Percentiles rank a stretch among this genome's conserved stretches.
phyloP scores from a whole-genome alignment of 2,113 vertebrate genomes.

The Zapus hudsonius region DNA sequence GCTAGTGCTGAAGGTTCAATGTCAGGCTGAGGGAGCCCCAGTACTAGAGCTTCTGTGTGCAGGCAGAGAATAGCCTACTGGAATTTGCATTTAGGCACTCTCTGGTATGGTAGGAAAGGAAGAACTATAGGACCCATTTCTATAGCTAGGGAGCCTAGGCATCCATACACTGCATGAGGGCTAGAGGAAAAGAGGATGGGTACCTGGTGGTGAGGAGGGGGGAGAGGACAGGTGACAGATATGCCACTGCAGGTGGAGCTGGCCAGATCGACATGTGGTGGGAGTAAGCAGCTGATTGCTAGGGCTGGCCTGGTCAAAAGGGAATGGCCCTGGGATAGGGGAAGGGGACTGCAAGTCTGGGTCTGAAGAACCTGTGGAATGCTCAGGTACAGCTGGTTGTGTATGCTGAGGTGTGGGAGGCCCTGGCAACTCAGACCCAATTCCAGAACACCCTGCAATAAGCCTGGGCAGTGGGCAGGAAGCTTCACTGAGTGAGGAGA shows the following conservation, averaged over 20 bases:
- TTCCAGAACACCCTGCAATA: neutral
- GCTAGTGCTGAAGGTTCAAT: neutral
- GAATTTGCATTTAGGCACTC: neutral
- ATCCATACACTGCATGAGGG: neutral
- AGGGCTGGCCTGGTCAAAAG: slow-evolving; percentile 1
- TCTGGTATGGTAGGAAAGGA: neutral
- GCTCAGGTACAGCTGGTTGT: neutral
- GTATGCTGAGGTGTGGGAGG: neutral
- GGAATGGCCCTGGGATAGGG: neutral
- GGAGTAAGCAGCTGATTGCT: neutral
- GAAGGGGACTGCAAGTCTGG: neutral
- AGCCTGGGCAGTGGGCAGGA: neutral
- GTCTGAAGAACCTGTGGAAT: neutral
- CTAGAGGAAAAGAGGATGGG: neutral
- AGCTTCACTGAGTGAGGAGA: neutral
- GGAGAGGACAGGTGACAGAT: neutral
- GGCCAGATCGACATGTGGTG: neutral
- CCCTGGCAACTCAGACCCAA: neutral
- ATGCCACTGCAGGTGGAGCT: neutral
- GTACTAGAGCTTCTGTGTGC: neutral
- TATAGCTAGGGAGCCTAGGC: neutral
- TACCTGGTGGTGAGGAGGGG: neutral
- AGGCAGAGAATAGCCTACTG: too few species aligned
- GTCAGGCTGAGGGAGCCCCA: neutral
- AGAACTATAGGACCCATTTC: neutral